Base-by-base conservation (phyloP, 2,113 vertebrate genomes). In the Halichoeres trimaculatus region DNA sequence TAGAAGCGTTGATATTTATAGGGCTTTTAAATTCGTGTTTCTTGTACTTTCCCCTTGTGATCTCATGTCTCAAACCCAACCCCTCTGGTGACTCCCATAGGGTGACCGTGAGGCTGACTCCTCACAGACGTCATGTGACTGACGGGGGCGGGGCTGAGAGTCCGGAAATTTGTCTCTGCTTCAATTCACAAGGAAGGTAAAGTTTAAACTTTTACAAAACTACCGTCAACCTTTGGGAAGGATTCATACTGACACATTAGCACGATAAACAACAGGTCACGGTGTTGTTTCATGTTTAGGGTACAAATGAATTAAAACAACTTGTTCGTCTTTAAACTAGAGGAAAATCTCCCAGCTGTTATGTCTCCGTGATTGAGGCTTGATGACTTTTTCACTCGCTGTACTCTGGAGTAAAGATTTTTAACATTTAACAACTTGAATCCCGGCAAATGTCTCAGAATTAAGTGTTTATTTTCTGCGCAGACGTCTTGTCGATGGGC, bases 111-210 rank as follows among this genome's bases (percentile, higher is more conserved):
- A n/a, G n/a, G n/a, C n/a, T n/a, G n/a, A n/a, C n/a, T n/a, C n/a
- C 3, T 30, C 30, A 30, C 30, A 30, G 30, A 30, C 35, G 8
- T 87, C 89, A 91, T 59, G 88, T 89, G 89, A 91, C 59, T 89
- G 89, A 91, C 55, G 40, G 58, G 68, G 86, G 84, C 24, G 88
- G 70, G 74, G 26, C 65, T 3, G 5, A 16, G 7, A 87, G 66
- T 9, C 88, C 74, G 88, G 88, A 91, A 89, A 64, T 63, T 40
- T 26, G n/a, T 10, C 56, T 30, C 58, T 10, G 41, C 74, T 30
- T 58, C 36, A 26, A 85, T 54, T 70, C 68, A 11, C 69, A 22
- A 60, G 30, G 47, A 78, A 88, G 88, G 89, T 89, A 89, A 87
- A 87, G 52, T 71, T 23, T 0, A 55, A 70, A 80, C 71, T 79